Evolutionary conservation across 2,888 invertebrate species (phyloP).

Genomic region (Balanococcus diminutus): DNA sequence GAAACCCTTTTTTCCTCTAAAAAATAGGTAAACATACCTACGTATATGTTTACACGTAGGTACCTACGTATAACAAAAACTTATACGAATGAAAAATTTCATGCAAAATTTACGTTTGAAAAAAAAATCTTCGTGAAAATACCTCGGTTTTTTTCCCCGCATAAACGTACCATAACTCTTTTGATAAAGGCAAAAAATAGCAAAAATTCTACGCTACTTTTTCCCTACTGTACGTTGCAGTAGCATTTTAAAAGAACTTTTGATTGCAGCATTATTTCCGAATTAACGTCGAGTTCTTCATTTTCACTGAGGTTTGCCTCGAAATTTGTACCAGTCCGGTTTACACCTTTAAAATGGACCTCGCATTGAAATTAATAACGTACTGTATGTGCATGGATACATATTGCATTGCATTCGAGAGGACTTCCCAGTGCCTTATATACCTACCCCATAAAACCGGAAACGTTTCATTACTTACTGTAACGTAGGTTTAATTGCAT

Average conservation of each 20-base stretch:
- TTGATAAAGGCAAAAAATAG: slow-evolving; percentile 13
- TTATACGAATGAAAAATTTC: neutral
- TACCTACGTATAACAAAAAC: neutral
- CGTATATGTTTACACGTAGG: neutral
- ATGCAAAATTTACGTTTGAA: neutral
- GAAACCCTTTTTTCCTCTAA: neutral
- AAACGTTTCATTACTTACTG: slow-evolving; percentile 9
- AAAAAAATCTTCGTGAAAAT: neutral
- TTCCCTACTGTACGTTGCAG: neutral
- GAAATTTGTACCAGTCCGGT: neutral
- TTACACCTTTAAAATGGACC: neutral
- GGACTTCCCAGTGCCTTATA: neutral
- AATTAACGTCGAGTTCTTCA: slow-evolving; percentile 32
- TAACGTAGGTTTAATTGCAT: slow-evolving; percentile 19
- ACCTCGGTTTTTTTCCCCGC: neutral
- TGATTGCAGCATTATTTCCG: slow-evolving; percentile 44
- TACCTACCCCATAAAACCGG: slow-evolving; percentile 6
- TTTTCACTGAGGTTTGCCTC: neutral
- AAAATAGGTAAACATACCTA: neutral
- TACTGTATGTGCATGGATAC: neutral
- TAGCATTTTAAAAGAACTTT: slow-evolving; percentile 36
- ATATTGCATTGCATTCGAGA: neutral
- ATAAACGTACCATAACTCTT: neutral
- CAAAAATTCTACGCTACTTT: slow-evolving; percentile 45
- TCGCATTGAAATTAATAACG: neutral